Evolutionary conservation across 2,797 vertebrate genomes (phyloP), one percentile per base, ranked within the genome.

Genomic region (Columba guinea): DNA sequence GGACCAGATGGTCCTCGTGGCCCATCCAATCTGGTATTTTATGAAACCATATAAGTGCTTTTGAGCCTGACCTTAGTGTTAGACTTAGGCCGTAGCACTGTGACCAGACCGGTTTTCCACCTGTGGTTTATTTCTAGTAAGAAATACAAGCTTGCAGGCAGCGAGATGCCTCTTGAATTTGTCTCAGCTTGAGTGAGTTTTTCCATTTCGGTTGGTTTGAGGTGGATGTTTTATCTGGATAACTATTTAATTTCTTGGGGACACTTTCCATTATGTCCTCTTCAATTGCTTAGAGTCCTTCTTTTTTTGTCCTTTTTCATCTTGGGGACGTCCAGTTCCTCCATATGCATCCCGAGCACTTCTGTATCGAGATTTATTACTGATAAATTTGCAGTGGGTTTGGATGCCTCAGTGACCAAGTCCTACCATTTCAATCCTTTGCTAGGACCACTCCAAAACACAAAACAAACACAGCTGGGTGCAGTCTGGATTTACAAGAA

Each of bases 41-140:
- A 20, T 46, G 44, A 46, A 46, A 19, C 18, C 44, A 20, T 3
- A 12, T 16, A 11, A 20, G 28, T 1, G 8, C n/a, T 62, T 26
- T n/a, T 7, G 74, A 79, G 39, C 4, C 18, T 7, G 73, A 69
- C 34, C 23, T 53, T 3, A 7, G 37, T 4, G 67, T n/a, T 30
- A 56, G 41, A 4, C n/a, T 21, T 5, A 0, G 10, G n/a, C n/a
- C 6, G 1, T 9, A 13, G 80, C n/a, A 3, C 22, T 0, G 10
- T 26, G 44, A 37, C 6, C 44, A 20, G 44, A 46, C 44, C 17
- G 19, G 24, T 27, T 27, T 51, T 51, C 51, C 51, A 24, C 48
- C 48, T 24, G 48, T 51, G 51, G 51, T 51, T 27, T 26, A 8
- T 51, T 51, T 23, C 48, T 51, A 26, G 26, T 13, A 15, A 51